Evolutionary conservation across 2,113 vertebrate genomes (phyloP), one percentile per base, ranked within the genome.

Genomic region (Machaerirhynchus nigripectus): DNA sequence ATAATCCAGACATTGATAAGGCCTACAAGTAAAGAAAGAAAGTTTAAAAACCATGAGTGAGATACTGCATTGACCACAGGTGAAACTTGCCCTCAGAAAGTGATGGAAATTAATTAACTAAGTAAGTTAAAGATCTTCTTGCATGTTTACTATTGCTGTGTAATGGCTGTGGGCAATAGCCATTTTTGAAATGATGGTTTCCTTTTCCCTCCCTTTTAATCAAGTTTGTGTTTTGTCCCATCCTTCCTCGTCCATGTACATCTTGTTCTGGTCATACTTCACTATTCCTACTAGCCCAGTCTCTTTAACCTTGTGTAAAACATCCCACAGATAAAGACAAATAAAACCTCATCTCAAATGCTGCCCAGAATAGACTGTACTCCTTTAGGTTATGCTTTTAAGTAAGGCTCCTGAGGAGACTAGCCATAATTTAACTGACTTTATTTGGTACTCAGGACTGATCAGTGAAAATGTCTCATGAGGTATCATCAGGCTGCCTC

Each of bases 1-100:
- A 99, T 96, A 94, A 99, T 99, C 99, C 99, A 99, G 88, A 99
- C 99, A 93, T 99, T 99, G 96, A 99, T 99, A 93, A 99, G 97
- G 87, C 99, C 99, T 99, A 97, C n/a, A 93, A 68, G 30, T 20
- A 95, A 67, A 50, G 61, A 94, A 80, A 85, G 12, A 59, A 75
- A 95, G 15, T 78, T 65, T 47, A 77, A 80, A 94, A 83, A 24
- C 4, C 15, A 21, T 8, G n/a, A 56, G 10, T 33, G 69, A 92
- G 33, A 56, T 28, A 59, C 9, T n/a, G 26, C 24, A 56, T 7
- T 55, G 39, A 70, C 24, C 28, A 39, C 17, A 40, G 57, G 30
- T 61, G 9, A 46, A 86, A 84, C 28, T 42, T 84, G 46, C 31
- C 26, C 35, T 78, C 65, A 79, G 42, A 80, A 81, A 49, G 13